phyloP scores from a whole-genome alignment of 1,140 invertebrate species.

The Trinorchestia longiramus region DNA sequence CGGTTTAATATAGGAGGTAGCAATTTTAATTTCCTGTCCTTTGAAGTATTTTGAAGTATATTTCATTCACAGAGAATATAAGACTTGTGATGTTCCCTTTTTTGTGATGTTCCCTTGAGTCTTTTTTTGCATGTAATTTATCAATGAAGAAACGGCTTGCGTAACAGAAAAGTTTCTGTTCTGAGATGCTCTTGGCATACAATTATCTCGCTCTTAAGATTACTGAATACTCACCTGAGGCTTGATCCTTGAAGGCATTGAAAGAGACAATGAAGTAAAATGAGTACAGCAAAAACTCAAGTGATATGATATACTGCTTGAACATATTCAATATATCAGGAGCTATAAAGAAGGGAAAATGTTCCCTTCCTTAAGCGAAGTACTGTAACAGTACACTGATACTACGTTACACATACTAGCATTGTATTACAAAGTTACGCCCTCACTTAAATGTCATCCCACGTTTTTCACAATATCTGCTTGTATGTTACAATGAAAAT shows the following conservation, averaged over 20 bases:
- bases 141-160: too few relatives aligned
- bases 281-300: neutral
- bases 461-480: neutral
- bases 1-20: too few relatives aligned
- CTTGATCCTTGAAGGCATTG: constrained; percentile 17
- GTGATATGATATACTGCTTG: neutral
- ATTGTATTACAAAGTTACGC: neutral
- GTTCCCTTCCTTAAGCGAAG: neutral
- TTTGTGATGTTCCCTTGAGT: too few relatives aligned
- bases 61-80: too few relatives aligned
- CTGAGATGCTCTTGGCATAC: neutral
- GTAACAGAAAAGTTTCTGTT: neutral
- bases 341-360: neutral
- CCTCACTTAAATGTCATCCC: neutral
- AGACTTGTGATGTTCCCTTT: too few relatives aligned
- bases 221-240: neutral
- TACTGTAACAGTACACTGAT: neutral
- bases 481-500: neutral
- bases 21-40: too few relatives aligned
- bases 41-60: too few relatives aligned
- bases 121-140: too few relatives aligned
- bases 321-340: neutral
- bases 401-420: neutral
- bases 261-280: neutral
- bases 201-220: neutral